Evolutionary conservation across 1,140 invertebrate genomes (phyloP).

Genomic region (Harpegnathos saltator): DNA sequence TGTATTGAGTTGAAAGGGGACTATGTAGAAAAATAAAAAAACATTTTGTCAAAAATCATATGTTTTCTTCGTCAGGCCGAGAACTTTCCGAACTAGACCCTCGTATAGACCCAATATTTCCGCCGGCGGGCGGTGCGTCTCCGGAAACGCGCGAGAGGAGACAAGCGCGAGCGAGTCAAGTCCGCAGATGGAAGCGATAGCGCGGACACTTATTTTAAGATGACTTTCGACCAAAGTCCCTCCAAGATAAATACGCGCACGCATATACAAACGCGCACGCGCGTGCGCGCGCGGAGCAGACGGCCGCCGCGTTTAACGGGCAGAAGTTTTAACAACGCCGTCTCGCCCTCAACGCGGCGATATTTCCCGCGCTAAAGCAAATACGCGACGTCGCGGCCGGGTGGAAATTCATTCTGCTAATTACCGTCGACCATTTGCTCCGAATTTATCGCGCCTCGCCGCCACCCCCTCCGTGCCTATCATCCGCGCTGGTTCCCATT

Average conservation of each 20-base stretch:
- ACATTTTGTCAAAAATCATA: too few relatives aligned
- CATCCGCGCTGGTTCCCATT: not conserved
- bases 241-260: slow-evolving; percentile 20
- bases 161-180: not conserved
- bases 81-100: too few relatives aligned
- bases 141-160: slow-evolving; percentile 19
- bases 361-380: not conserved
- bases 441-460: slow-evolving; percentile 28
- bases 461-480: not conserved
- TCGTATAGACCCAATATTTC: not conserved
- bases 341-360: slow-evolving; percentile 6
- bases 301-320: not conserved
- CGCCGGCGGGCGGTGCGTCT: not conserved
- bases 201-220: slow-evolving; percentile 15
- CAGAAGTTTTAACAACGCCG: slow-evolving; percentile 9
- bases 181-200: slow-evolving; percentile 5
- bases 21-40: too few relatives aligned
- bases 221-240: not conserved
- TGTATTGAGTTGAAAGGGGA: too few relatives aligned
- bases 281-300: too few relatives aligned
- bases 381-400: not conserved
- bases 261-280: not conserved
- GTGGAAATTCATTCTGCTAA: slow-evolving; percentile 27
- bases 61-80: too few relatives aligned
- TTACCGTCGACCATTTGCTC: slow-evolving; percentile 11